Evolutionary conservation across 2,113 vertebrate species (phyloP), one percentile per base, ranked within the genome.

Genomic region (Oceanodroma tethys): DNA sequence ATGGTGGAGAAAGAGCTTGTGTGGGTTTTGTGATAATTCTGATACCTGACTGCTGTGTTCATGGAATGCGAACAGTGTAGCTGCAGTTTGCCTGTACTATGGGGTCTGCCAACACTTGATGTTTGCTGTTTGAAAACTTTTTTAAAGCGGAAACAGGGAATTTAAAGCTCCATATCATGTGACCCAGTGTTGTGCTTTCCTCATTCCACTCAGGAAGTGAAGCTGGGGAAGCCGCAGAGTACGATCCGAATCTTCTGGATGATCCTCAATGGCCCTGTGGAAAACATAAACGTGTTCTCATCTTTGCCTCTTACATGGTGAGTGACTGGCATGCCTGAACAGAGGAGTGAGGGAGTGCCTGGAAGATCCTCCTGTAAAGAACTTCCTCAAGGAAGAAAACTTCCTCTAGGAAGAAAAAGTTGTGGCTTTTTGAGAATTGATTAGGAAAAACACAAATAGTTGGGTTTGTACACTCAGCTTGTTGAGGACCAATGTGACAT

Each of bases 181-280:
- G 36, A 43, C 55, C 52, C 50, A 27, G 1, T n/a, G 36, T 75
- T 40, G 53, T 75, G 43, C n/a, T 68, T 89, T 92, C 43, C 30
- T 79, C 12, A 3, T 96, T 81, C 86, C 45, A 13, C 78, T 23
- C 95, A 99, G 99, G 99, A 94, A 88, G 78, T 1, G 98, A 99
- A 19, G 78, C 53, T 5, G 99, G 98, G 12, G 99, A 99, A 12
- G 40, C 97, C 6, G 27, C 96, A 14, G 99, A 99, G 58, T 99
- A 99, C 58, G 99, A 99, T 96, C 99, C 99, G 15, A 98, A 99
- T 97, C 96, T 99, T 82, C 98, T 99, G 93, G 99, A 99, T 43
- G 99, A 99, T 96, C 99, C 99, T 16, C 99, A 99, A 92, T 99
- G 99, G 99, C 99, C 99, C 38, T 99, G 99, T 89, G 99, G 99